A percentile compares a stretch with the other conserved stretches of the same genome.
Conservation (phyloP, 2,797 vertebrate genomes). For the Rhinatrema bivittatum region DNA sequence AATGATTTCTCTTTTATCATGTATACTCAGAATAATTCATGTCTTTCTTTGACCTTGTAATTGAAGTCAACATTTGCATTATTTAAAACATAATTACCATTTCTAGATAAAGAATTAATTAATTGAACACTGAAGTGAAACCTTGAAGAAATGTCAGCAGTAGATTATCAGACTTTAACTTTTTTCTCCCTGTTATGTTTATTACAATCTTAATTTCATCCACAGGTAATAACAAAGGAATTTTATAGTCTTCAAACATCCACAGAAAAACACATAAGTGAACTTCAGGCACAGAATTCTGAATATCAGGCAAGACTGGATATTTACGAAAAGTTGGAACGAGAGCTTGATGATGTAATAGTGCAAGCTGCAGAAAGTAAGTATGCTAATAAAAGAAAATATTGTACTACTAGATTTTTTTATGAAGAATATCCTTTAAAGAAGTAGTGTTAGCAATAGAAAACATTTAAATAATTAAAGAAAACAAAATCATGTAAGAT, state of each 20-base stretch:
- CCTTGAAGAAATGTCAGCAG: no score
- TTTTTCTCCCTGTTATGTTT: not conserved
- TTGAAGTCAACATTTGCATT: no score
- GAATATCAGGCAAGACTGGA: conserved; percentile 78
- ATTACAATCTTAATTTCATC: conserved; percentile 3
- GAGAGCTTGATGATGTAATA: conserved; percentile 90
- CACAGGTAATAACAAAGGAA: conserved; percentile 90
- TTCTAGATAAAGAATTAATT: not conserved
- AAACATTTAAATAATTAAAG: no score
- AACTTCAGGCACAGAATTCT: conserved; percentile 80
- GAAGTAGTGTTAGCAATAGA: not conserved
- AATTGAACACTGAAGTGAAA: not conserved
- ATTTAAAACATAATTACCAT: no score
- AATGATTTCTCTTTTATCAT: no score
- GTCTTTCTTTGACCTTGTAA: no score
- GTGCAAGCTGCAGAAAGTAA: conserved; percentile 94
- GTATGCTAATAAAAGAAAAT: conserved; percentile 18
- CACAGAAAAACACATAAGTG: conserved; percentile 77
- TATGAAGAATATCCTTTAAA: not conserved
- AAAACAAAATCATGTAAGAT: no score
- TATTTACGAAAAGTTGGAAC: conserved; percentile 86
- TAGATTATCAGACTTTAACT: no score
- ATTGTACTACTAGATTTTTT: not conserved
- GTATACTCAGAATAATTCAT: no score
- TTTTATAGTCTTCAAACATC: conserved; percentile 88